Base-by-base conservation (phyloP, 2,113 vertebrate genomes). In the Lophotis ruficrista region DNA sequence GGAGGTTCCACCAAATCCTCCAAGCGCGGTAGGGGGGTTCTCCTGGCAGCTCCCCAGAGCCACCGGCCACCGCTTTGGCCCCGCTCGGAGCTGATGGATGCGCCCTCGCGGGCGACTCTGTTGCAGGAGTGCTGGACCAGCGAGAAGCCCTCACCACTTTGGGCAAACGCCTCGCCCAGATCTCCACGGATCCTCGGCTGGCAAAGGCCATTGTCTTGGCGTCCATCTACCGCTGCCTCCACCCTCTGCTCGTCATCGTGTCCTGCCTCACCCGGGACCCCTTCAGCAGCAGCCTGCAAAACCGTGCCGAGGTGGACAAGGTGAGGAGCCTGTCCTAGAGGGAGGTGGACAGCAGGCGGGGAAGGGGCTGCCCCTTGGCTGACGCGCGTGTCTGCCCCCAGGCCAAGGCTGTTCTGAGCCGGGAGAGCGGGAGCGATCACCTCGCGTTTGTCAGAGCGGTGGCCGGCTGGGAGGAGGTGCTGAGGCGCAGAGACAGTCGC, bases 181-280 rank as follows among this genome's bases (percentile, higher is more conserved):
- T 99, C 97, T 99, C 99, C 62, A 99, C 99, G 3, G 99, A 99
- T 73, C 99, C 99, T 3, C 98, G 98, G 47, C 97, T 99, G 92
- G 99, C 99, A 14, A 99, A 99, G 96, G 98, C 98, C 78, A 98
- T 99, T 0, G 99, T 99, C 43, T 95, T 99, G 93, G 98, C 99
- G 0, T 97, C 98, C 93, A 98, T 99, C 97, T 99, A 99, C 97
- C 98, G 98, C 27, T 99, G 99, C 91, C 97, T 98, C 9, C 98
- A 99, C 89, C 99, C 99, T 0, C 97, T 99, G 96, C 97, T 99
- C 56, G 98, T 99, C 37, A 98, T 99, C 0, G 98, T 98, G 4
- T 99, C 99, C 82, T 99, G 99, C 91, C 98, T 99, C 92, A 99
- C 99, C n/a, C 98, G 98, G 73, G 99, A 99, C 93, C 99, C 99